These are phyloP conservation scores for Lepidochrysops patricia DNA, from an alignment of 2,888 invertebrate genomes.

Conservation along the genomic window DNA sequence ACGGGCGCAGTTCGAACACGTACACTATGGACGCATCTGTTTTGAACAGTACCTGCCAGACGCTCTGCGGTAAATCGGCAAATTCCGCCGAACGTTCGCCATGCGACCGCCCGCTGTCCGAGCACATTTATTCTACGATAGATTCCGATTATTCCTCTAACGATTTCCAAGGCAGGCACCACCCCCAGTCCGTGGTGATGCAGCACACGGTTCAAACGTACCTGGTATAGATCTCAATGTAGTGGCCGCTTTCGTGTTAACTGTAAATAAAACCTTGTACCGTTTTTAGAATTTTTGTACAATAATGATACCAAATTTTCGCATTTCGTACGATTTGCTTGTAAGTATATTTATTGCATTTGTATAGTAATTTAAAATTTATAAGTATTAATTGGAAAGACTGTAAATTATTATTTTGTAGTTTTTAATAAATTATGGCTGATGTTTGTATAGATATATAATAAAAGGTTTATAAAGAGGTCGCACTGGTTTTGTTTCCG, in stretches of 20 bases:
- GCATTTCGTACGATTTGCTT: conserved; percentile 66
- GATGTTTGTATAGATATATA: conserved; percentile 71
- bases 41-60: conserved; percentile 76
- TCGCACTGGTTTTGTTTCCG: conserved; percentile 29
- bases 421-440: conserved; percentile 60
- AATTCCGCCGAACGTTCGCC: conserved; percentile 75
- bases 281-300: conserved; percentile 65
- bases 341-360: conserved; percentile 60
- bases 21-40: conserved; percentile 84
- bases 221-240: conserved; percentile 65
- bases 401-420: conserved; percentile 69
- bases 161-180: conserved; percentile 58
- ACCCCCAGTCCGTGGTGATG: conserved; percentile 61
- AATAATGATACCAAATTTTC: conserved; percentile 71
- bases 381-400: conserved; percentile 72
- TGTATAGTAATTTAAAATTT: conserved; percentile 42
- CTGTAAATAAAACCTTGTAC: conserved; percentile 56
- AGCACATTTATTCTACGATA: conserved; percentile 92
- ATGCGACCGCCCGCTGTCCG: conserved; percentile 84
- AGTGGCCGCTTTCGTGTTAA: conserved; percentile 55
- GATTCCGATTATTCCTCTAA: conserved; percentile 89
- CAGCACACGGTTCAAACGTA: conserved; percentile 71
- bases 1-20: conserved; percentile 88
- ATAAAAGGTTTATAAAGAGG: conserved; percentile 65
- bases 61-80: conserved; percentile 72